A percentile compares a stretch with the other conserved stretches of the same genome.
phyloP scores from a whole-genome alignment of 2,888 invertebrate species.

The Creontiades dilutus region DNA sequence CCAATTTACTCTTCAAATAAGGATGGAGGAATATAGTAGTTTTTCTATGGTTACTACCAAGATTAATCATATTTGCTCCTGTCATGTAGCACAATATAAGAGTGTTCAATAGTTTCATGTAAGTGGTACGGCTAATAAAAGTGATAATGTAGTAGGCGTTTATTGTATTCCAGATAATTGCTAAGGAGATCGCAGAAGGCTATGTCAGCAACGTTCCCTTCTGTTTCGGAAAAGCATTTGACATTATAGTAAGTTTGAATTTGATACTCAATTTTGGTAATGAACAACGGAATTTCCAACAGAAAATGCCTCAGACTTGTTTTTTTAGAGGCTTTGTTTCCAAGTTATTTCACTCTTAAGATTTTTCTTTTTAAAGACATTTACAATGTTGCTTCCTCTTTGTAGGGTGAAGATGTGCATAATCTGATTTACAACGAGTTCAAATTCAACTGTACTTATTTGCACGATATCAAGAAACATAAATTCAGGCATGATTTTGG shows the following conservation, averaged over 20 bases:
- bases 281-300: too few species aligned
- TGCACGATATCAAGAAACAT: slow-evolving; percentile 61
- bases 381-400: background rate
- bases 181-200: slow-evolving; percentile 46
- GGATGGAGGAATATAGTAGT: too few species aligned
- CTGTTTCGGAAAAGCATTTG: slow-evolving; percentile 64
- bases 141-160: background rate
- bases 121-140: too few species aligned
- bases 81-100: too few species aligned
- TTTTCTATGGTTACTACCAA: too few species aligned
- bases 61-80: too few species aligned
- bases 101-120: too few species aligned
- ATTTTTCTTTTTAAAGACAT: too few species aligned
- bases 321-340: too few species aligned
- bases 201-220: slow-evolving; percentile 41
- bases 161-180: slow-evolving; percentile 24
- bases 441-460: slow-evolving; percentile 59
- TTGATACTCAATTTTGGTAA: background rate
- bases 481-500: slow-evolving; percentile 61
- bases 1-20: too few species aligned
- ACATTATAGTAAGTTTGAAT: background rate
- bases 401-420: slow-evolving; percentile 58
- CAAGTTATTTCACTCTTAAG: too few species aligned
- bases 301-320: too few species aligned
- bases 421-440: slow-evolving; percentile 54